Evolutionary conservation across 53 echinoderm and acorn worm genomes (phyloP), one percentile per base, ranked within the genome.

Genomic region (Holothuria leucospilota): DNA sequence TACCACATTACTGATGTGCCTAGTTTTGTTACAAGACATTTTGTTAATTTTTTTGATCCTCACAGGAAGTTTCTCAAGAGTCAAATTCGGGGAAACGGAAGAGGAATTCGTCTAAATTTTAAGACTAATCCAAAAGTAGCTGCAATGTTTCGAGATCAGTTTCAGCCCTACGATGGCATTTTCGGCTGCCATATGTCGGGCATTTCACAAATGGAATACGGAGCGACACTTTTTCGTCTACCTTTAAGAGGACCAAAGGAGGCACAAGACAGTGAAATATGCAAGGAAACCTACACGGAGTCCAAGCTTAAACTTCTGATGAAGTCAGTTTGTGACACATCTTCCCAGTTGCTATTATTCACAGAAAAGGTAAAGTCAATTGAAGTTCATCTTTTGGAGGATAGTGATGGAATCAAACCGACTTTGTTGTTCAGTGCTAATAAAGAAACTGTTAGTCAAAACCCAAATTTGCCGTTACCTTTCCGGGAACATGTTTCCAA

Each of bases 1-100:
- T 98, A 98, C 66, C 99, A 92, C 65, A 78, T 98, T 5, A 95
- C 99, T 29, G 99, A 98, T 82, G 93, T 95, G 21, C 99, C 99
- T n/a, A 90, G 92, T 71, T 72, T 98, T 66, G 90, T 95, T 46
- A 95, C 93, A 40, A 86, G 99, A 39, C 88, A 91, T 6, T 85
- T 82, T 46, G 81, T 98, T 13, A 88, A 91, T n/a, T 91, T 93
- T 78, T 95, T 95, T 65, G 95, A 95, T 77, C 98, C 98, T 13
- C 87, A 90, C 26, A 90, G 88, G 5, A 91, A 71, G 25, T 88
- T 93, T 62, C 93, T 98, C 39, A 87, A 85, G 18, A 86, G 72
- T 13, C 93, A 93, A 62, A 67, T 65, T 79, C 72, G 85, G 0
- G 70, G 86, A 21, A 71, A 86, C 18, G 83, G 71, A 16, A 88